Evolutionary conservation across 1,140 invertebrate species (phyloP).

Genomic region (Musca vetustissima): DNA sequence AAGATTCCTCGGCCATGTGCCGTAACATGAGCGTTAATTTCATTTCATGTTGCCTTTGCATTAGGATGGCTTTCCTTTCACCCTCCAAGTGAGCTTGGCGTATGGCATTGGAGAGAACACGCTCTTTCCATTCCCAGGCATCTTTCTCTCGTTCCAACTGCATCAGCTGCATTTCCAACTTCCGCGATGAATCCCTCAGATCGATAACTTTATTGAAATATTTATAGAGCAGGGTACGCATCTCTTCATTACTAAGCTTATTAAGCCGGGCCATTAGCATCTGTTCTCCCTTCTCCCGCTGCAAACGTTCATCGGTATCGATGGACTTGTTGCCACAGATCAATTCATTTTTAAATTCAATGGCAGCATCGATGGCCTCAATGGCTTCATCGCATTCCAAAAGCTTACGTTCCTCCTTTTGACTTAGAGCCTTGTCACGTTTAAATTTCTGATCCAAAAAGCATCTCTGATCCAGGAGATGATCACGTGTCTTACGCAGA

Average conservation of each 20-base stretch:
- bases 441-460: constrained; percentile 77
- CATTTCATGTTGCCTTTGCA: constrained; percentile 65
- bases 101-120: constrained; percentile 60
- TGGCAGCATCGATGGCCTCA: constrained; percentile 87
- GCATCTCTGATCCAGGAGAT: constrained; percentile 73
- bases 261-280: constrained; percentile 75
- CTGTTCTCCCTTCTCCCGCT: constrained; percentile 67
- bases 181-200: constrained; percentile 69
- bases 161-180: constrained; percentile 67
- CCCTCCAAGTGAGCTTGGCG: constrained; percentile 62
- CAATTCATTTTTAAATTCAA: constrained; percentile 89
- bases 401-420: constrained; percentile 74
- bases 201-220: constrained; percentile 89
- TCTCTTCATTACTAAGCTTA: constrained; percentile 77
- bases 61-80: constrained; percentile 60
- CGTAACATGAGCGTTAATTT: constrained; percentile 63
- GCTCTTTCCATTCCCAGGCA: constrained; percentile 58
- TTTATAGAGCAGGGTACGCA: constrained; percentile 78
- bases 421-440: constrained; percentile 68
- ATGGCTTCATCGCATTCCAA: constrained; percentile 90
- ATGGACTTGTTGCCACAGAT: constrained; percentile 76
- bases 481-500: constrained; percentile 74
- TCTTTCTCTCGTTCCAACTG: constrained; percentile 57
- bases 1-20: constrained; percentile 62
- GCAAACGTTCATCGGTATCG: constrained; percentile 63